A percentile compares a stretch with the other conserved stretches of the same genome.
phyloP scores from a whole-genome alignment of 2,888 invertebrate genomes.

The Trissonchulus sp. region DNA sequence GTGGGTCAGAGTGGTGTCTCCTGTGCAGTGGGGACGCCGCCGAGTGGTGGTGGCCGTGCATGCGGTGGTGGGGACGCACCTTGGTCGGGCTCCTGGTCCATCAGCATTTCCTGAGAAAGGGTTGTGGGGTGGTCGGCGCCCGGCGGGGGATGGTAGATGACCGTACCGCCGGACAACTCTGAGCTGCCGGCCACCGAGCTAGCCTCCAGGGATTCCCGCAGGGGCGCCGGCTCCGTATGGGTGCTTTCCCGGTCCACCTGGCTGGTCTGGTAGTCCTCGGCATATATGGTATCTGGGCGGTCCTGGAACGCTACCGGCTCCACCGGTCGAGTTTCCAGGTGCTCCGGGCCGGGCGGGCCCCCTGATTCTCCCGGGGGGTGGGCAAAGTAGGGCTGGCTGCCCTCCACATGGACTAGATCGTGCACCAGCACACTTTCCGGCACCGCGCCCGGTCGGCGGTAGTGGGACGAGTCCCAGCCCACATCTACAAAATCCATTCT shows the following conservation, averaged over 20 bases:
- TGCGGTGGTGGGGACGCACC: too few species aligned
- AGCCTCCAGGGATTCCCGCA: slow-evolving; percentile 14
- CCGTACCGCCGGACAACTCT: slow-evolving; percentile 18
- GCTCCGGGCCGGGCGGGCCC: not conserved
- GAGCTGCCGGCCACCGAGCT: slow-evolving; percentile 20
- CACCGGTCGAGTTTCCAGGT: not conserved
- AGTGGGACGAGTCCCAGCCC: too few species aligned
- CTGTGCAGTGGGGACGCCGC: too few species aligned
- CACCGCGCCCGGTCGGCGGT: too few species aligned
- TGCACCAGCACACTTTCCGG: not conserved
- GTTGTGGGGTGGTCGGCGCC: not conserved
- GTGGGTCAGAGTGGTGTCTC: too few species aligned
- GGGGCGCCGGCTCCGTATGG: not conserved
- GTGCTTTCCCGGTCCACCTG: not conserved
- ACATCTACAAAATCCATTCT: too few species aligned
- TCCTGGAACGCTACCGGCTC: not conserved
- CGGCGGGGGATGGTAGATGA: slow-evolving; percentile 9
- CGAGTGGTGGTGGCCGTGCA: too few species aligned
- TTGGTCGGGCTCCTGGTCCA: too few species aligned
- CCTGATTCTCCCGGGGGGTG: not conserved
- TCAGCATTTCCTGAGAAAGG: too few species aligned
- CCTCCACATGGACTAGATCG: not conserved
- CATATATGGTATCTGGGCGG: not conserved
- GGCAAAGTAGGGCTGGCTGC: not conserved
- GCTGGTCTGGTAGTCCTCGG: not conserved